Evolutionary conservation across 2,888 invertebrate species (phyloP), one percentile per base, ranked within the genome.

Genomic region (Amphipoea lucens): DNA sequence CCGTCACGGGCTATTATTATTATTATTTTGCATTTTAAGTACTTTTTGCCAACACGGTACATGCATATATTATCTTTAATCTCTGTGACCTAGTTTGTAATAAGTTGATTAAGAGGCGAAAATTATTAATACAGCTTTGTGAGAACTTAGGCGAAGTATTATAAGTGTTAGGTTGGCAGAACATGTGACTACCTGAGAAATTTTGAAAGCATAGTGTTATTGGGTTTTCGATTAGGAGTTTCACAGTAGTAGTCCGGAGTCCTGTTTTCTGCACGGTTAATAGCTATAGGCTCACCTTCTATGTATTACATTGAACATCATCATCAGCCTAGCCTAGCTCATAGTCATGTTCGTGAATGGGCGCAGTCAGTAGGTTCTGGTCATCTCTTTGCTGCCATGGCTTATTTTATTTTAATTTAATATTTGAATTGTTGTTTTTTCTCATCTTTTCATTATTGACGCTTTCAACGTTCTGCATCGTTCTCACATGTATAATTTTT

Each of bases 21-120:
- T 85, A 81, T 84, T 74, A 85, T 77, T 76, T 82, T 74, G 66
- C 45, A 81, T 81, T 48, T 62, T 62, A 73, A 75, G 51, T 51
- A 73, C 72, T 54, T 80, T 62, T 51, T 62, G n/a, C n/a, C 12
- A 14, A 40, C 71, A 60, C 45, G n/a, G 62, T 62, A 70, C 73
- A 67, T 66, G 65, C 70, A 73, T 73, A 73, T 23, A 82, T 84
- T 84, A 79, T 60, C 17, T 78, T 23, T 57, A 60, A 68, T 11
- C 79, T 48, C 57, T 45, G 42, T 80, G 80, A 83, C 84, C 82
- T 66, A 80, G 73, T 84, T 82, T 51, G 3, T 70, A n/a, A 66
- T 70, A 65, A 69, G 73, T 62, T 79, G 63, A 79, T 69, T 73
- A n/a, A 4, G 23, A 45, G 17, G 17, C 36, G 57, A 66, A 54